Base-by-base conservation (phyloP, 2,888 invertebrate species). In the Hemistola chrysoprasaria region DNA sequence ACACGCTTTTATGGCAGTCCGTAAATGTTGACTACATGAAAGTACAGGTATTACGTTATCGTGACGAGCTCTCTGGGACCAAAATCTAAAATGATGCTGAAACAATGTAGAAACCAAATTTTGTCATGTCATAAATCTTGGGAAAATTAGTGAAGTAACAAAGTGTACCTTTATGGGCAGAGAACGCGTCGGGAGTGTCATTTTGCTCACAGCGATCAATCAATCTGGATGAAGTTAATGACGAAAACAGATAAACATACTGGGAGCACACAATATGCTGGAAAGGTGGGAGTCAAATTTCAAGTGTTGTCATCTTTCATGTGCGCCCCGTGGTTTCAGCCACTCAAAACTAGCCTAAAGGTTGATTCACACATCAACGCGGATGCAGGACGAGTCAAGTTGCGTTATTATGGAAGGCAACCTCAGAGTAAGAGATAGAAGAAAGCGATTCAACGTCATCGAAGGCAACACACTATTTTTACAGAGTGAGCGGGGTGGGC, bases 61-160 rank as follows among this genome's bases (percentile, higher is more conserved):
- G 67, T 58, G 65, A 65, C 63, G 56, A 69, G 55, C 40, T 59
- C 45, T 59, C 45, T 52, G 50, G 53, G 40, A 53, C 59, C 43
- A 62, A 65, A 62, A 64, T 34, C 34, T 33, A 56, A 58, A 2
- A 16, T 16, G 59, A 59, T 57, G 50, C 55, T 59, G 65, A 64
- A 61, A 74, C 73, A 75, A 70, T 69, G 73, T 77, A 64, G 62
- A 71, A 78, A 68, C 67, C 67, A 73, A n/a, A 78, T 78, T 72
- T 69, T 60, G 67, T 62, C 57, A 46, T 56, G 56, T 62, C 37
- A 27, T 5, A 24, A 32, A 27, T 22, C 25, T 38, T 53, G 57
- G 60, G 51, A 45, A 47, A 56, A 54, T 38, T 53, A 56, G 60
- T 50, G 44, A 47, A 56, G 53, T 61, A 63, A 69, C 59, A 58